These are phyloP conservation scores for Deroplatys truncata DNA, from an alignment of 2,888 invertebrate genomes.

Conservation along the genomic window DNA sequence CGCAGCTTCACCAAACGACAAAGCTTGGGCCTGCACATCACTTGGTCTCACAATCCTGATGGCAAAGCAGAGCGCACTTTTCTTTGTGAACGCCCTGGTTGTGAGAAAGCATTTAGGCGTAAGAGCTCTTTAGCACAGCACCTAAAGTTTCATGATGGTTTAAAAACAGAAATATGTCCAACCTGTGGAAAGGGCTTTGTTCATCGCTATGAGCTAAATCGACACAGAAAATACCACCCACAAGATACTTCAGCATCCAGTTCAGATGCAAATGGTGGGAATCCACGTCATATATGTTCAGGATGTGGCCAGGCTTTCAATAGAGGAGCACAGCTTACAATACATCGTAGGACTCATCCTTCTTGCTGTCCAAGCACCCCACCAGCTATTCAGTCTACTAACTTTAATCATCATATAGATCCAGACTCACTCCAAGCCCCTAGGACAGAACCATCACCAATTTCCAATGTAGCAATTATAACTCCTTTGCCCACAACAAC, in stretches of 20 bases:
- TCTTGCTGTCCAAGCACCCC: not conserved
- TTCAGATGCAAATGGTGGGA: not conserved
- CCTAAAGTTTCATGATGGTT: not conserved
- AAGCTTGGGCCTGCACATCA: not conserved
- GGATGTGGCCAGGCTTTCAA: not conserved
- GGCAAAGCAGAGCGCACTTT: not conserved
- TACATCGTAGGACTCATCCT: not conserved
- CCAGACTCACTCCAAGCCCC: not conserved
- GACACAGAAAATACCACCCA: not conserved
- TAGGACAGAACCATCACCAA: not conserved
- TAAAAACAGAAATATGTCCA: not conserved
- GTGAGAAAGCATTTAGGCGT: not conserved
- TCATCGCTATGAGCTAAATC: not conserved
- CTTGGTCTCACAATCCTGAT: not conserved
- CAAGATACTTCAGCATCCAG: not conserved
- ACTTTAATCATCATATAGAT: not conserved
- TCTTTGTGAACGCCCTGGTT: not conserved
- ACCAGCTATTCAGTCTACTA: not conserved
- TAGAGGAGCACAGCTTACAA: not conserved
- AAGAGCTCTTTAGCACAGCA: not conserved
- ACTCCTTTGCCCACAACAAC: not conserved
- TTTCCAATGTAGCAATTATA: not conserved
- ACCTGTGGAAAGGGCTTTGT: not conserved
- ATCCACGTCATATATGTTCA: not conserved
- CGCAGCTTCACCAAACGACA: not conserved